Evolutionary conservation across 2,797 vertebrate species (phyloP).

Genomic region (Carduelis carduelis): DNA sequence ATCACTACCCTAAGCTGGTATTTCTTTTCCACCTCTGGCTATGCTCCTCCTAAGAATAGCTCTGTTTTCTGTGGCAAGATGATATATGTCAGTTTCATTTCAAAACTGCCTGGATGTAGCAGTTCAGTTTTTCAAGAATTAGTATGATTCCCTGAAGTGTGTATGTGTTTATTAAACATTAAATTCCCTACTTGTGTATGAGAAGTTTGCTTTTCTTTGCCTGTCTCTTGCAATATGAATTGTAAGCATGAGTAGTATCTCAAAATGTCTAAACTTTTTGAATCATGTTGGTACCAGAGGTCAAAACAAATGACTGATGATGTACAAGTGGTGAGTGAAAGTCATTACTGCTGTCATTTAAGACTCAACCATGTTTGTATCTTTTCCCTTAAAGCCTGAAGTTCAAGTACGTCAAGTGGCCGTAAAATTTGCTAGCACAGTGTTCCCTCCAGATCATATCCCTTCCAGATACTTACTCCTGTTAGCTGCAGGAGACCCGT

Average conservation of each 20-base stretch:
- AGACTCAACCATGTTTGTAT: neutral
- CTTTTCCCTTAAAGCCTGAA: slow-evolving; percentile 83
- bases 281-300: neutral
- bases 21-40: neutral
- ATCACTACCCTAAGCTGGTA: neutral
- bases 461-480: slow-evolving; percentile 95
- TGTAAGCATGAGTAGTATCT: neutral
- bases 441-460: slow-evolving; percentile 93
- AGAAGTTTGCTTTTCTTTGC: neutral
- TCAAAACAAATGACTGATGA: neutral
- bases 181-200: neutral
- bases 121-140: neutral
- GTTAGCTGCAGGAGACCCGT: slow-evolving; percentile 96
- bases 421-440: slow-evolving; percentile 95
- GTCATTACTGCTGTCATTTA: neutral
- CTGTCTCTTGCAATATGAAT: neutral
- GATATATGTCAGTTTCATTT: neutral
- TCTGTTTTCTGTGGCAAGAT: neutral
- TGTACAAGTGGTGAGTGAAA: neutral
- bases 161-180: neutral
- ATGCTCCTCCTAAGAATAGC: neutral
- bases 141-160: neutral
- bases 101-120: neutral
- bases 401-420: slow-evolving; percentile 97
- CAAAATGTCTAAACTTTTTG: neutral